These are phyloP conservation scores for Drosophila teissieri DNA, from an alignment of 1,140 invertebrate species.

Conservation along the genomic window DNA sequence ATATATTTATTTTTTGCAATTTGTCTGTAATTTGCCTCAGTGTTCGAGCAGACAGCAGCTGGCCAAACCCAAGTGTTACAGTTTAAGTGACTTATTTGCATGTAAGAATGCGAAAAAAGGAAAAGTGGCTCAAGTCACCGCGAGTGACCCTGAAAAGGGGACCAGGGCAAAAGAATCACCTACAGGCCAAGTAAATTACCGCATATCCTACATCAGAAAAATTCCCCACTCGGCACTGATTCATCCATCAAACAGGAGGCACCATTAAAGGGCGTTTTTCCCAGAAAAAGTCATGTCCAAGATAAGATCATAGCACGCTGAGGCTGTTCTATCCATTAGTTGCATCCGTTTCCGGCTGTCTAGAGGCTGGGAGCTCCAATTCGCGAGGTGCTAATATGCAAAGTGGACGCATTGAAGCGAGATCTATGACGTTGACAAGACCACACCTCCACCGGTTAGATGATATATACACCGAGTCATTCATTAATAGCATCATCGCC, in stretches of 20 bases:
- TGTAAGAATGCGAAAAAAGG: constrained; percentile 56
- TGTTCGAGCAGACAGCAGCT: constrained; percentile 41
- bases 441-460: constrained; percentile 36
- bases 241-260: constrained; percentile 58
- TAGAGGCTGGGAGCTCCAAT: constrained; percentile 43
- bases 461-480: constrained; percentile 25
- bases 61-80: constrained; percentile 73
- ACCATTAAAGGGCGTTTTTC: constrained; percentile 58
- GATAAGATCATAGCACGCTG: constrained; percentile 64
- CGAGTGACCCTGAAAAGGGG: constrained; percentile 40
- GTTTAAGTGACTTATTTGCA: constrained; percentile 71
- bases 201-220: constrained; percentile 24
- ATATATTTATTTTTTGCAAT: no score
- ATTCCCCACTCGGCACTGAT: constrained; percentile 45
- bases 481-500: constrained; percentile 47
- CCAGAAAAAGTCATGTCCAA: constrained; percentile 70
- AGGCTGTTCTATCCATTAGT: constrained; percentile 22
- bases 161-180: neutral
- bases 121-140: constrained; percentile 36
- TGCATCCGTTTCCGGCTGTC: constrained; percentile 69
- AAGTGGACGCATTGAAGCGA: constrained; percentile 52
- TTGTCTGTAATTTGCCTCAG: constrained; percentile 1
- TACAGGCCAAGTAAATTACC: neutral
- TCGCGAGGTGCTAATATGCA: constrained; percentile 71
- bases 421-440: constrained; percentile 56